phyloP scores from a whole-genome alignment of 2,113 vertebrate species.

The Haplochromis burtoni region DNA sequence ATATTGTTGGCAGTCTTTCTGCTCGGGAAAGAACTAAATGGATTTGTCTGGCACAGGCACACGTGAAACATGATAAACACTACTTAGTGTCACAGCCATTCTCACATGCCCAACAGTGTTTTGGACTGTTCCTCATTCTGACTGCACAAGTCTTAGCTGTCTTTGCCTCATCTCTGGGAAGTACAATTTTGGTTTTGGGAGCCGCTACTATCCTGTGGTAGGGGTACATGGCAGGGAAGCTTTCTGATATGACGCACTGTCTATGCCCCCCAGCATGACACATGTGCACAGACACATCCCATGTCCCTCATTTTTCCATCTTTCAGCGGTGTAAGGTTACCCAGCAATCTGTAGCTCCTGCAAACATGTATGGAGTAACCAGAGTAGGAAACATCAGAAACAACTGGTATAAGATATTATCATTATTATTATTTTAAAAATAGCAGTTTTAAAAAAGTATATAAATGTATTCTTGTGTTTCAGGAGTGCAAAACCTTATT shows the following conservation, averaged over 20 bases:
- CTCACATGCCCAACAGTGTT: slow-evolving; percentile 2
- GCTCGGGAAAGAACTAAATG: slow-evolving; percentile 1
- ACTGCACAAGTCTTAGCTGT: background rate
- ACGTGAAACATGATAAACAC: background rate
- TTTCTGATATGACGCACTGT: slow-evolving; percentile 44
- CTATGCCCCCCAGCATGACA: slow-evolving; percentile 48
- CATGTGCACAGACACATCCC: slow-evolving; percentile 42
- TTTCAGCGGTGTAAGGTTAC: slow-evolving; percentile 51
- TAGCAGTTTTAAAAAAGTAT: background rate
- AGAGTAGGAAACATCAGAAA: slow-evolving; percentile 57
- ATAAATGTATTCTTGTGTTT: background rate
- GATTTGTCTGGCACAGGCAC: slow-evolving; percentile 10
- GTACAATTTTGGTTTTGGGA: slow-evolving; percentile 53
- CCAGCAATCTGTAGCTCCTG: slow-evolving; percentile 42
- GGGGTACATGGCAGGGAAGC: slow-evolving; percentile 21
- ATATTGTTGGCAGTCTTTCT: background rate
- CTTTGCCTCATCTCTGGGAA: slow-evolving; percentile 29
- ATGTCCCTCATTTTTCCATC: background rate
- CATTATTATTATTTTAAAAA: background rate
- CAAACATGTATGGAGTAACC: slow-evolving; percentile 21
- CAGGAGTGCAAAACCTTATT: background rate
- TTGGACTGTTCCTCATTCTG: slow-evolving; percentile 4
- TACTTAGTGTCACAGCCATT: background rate
- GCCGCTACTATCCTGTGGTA: slow-evolving; percentile 31
- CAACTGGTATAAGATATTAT: slow-evolving; percentile 47